A percentile compares a stretch with the other conserved stretches of the same genome.
Conservation (phyloP, 2,888 invertebrate genomes). For the Pyrrhosoma nymphula region DNA sequence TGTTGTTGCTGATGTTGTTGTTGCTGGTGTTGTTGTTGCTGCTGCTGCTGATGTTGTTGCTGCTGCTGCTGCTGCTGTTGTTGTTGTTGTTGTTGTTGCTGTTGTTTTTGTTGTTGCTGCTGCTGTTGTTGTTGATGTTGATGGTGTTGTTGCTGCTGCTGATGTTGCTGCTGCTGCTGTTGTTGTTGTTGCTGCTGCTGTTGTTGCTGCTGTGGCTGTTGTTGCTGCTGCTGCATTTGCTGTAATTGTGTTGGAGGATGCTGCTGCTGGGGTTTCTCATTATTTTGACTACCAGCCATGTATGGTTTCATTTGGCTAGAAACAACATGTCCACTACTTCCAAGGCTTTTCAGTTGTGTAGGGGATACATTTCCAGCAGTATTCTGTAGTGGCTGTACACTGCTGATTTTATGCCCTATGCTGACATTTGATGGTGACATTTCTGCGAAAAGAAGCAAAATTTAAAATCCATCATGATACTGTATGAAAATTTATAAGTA, state of each 20-base stretch:
- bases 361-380: constrained; percentile 43
- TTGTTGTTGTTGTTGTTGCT: constrained; percentile 63
- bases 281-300: constrained; percentile 10
- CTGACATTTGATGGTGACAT: constrained; percentile 20
- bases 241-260: neutral
- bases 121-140: constrained; percentile 59
- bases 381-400: constrained; percentile 50
- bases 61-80: constrained; percentile 64
- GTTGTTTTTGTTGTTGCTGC: constrained; percentile 67
- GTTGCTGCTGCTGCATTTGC: neutral
- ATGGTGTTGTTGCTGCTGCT: constrained; percentile 48
- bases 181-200: constrained; percentile 33
- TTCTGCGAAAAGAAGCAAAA: constrained; percentile 20
- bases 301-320: constrained; percentile 26
- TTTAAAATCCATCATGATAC: too few species aligned
- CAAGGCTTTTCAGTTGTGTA: constrained; percentile 6
- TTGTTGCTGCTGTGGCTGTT: neutral
- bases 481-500: too few species aligned
- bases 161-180: constrained; percentile 54
- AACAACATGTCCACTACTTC: constrained; percentile 17
- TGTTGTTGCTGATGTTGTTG: constrained; percentile 63
- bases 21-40: constrained; percentile 44
- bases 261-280: constrained; percentile 27
- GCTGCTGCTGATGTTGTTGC: constrained; percentile 63
- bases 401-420: constrained; percentile 51